Conservation (phyloP, 2,888 invertebrate species). For the Ryuthela nishihirai region DNA sequence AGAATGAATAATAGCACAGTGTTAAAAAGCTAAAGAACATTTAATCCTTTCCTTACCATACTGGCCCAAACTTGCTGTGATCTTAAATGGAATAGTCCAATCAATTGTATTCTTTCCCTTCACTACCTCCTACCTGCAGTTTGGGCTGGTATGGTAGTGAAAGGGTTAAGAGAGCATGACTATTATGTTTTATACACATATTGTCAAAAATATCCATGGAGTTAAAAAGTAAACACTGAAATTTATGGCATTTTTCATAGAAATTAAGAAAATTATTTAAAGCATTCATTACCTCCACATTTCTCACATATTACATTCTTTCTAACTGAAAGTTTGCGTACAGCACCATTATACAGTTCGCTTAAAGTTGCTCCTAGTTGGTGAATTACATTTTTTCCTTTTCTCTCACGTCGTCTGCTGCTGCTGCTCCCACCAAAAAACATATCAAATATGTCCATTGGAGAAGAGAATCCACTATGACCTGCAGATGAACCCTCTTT, state of each 20-base stretch:
- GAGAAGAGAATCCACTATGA: constrained; percentile 71
- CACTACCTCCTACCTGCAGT: too few species aligned
- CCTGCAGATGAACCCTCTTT: constrained; percentile 74
- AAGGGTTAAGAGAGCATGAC: too few species aligned
- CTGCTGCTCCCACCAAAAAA: constrained; percentile 78
- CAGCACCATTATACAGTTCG: constrained; percentile 89
- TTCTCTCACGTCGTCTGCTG: constrained; percentile 53
- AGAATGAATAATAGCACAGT: too few species aligned
- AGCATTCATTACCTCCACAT: constrained; percentile 72
- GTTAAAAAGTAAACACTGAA: too few species aligned
- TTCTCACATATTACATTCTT: constrained; percentile 94
- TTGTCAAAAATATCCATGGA: too few species aligned
- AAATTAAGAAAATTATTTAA: not conserved
- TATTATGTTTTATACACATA: too few species aligned
- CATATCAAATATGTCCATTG: constrained; percentile 98
- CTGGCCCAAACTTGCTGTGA: too few species aligned
- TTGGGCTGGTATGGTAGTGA: too few species aligned
- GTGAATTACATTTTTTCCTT: constrained; percentile 89
- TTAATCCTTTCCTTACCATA: too few species aligned
- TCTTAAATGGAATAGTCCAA: too few species aligned
- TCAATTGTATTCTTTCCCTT: too few species aligned
- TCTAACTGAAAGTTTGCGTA: constrained; percentile 84
- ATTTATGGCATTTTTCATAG: not conserved
- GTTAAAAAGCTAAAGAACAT: too few species aligned
- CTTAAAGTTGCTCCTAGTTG: constrained; percentile 86